Percentiles rank a stretch among this genome's conserved stretches.
phyloP scores from a whole-genome alignment of 1,140 invertebrate genomes.

The Bursaphelenchus mucronatus region DNA sequence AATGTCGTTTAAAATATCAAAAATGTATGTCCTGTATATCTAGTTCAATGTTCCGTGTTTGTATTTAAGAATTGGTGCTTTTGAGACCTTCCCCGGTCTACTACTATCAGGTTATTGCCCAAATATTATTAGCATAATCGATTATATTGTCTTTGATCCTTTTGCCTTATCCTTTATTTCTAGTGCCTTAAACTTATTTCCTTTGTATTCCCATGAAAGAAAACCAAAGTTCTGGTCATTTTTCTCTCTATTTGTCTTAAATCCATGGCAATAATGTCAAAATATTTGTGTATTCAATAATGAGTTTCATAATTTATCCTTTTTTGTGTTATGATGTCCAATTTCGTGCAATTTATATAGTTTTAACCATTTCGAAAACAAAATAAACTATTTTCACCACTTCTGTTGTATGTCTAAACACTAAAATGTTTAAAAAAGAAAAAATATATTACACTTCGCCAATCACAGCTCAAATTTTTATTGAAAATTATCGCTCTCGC shows the following conservation, averaged over 20 bases:
- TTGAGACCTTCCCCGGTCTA: neutral
- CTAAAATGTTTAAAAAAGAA: too few species aligned
- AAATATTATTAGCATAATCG: constrained; percentile 5
- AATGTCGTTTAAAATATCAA: neutral
- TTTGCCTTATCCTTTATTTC: neutral
- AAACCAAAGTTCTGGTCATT: neutral
- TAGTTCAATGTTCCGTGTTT: neutral
- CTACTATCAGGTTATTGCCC: neutral
- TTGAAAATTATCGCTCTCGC: too few species aligned
- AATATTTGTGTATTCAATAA: neutral
- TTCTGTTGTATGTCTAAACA: too few species aligned
- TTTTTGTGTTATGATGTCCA: neutral
- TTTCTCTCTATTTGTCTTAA: constrained; percentile 1
- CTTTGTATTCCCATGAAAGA: constrained; percentile 1
- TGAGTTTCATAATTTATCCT: neutral
- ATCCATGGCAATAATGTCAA: neutral
- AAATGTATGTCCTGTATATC: neutral
- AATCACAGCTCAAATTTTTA: too few species aligned
- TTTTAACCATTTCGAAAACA: constrained; percentile 5
- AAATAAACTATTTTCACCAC: neutral
- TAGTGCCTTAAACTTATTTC: neutral
- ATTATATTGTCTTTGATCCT: constrained; percentile 1
- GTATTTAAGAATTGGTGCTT: neutral
- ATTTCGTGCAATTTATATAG: neutral
- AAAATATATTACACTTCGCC: too few species aligned